Base-by-base conservation (phyloP, 2,113 vertebrate genomes). In the Hippopotamus amphibius region DNA sequence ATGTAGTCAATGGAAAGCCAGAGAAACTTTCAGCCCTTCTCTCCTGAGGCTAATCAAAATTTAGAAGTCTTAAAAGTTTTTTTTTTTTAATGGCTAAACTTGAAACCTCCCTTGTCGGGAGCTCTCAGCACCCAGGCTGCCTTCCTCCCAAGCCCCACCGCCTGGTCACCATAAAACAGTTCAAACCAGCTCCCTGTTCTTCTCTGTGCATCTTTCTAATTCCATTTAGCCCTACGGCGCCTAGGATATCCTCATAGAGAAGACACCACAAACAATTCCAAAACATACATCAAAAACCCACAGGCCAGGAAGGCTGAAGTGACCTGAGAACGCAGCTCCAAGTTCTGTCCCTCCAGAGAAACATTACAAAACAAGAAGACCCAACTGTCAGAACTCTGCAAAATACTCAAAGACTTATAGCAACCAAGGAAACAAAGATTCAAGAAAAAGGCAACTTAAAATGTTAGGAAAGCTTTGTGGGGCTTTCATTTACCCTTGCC, bases 31-130 rank as follows among this genome's bases (percentile, higher is more conserved):
- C 37, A 86, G 37, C 28, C 22, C 10, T 82, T 95, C 57, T 74
- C 72, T 76, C 80, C 16, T 46, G 85, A 93, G 90, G 30, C 15
- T 85, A 88, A 85, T 95, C 85, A 89, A 65, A 50, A 72, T 93
- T 80, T 19, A 68, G 41, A 81, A 93, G 21, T n/a, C 48, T 37
- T 61, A 41, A 50, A 83, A 83, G 46, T 79, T 87, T 93, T 7
- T 22, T 24, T 61, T 61, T 69, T 30, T 46, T 83, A 65, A 53
- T n/a, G 19, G 17, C 24, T 48, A 57, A 92, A 91, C 46, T 72
- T 68, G 61, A 55, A 88, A 33, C 76, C 76, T 57, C 74, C 53
- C 50, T 63, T 50, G 57, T 85, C 37, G 48, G 59, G 11, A 26
- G 28, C 71, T 65, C 46, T 92, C 50, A 46, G 46, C 63, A 65